Base-by-base conservation (phyloP, 2,888 invertebrate genomes). In the Drosophila ezoana region DNA sequence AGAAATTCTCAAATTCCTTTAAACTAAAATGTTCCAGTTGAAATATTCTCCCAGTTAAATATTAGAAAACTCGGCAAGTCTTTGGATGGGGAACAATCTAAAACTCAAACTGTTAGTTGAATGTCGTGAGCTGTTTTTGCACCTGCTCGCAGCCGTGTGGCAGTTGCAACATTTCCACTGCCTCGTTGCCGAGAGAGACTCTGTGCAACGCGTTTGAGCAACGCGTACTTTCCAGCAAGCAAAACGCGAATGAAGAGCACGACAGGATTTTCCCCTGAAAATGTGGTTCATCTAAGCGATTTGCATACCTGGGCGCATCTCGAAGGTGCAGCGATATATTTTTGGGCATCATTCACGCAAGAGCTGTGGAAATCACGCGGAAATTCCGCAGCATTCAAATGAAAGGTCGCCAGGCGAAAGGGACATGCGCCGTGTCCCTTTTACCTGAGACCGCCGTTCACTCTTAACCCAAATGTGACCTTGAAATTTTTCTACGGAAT, bases 401-500 rank as follows among this genome's bases (percentile, higher is more conserved):
- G 87, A 86, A 79, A 76, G 77, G 80, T 66, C 63, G 0, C 56
- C 64, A 62, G 64, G 58, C 69, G 14, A 28, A 66, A 48, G 38
- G 79, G 61, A 75, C 79, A 40, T n/a, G 33, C 40, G 13, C 20
- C 20, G 54, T 37, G 68, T 71, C 72, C 81, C 35, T 66, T 74
- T 67, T 89, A 87, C 85, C 85, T 85, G 85, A 18, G n/a, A 14
- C 32, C 32, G 44, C 28, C 32, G 63, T 13, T 40, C 60, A 57
- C 64, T 67, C 72, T 69, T 65, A 85, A 61, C 85, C 81, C 72
- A 68, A 51, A 60, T 40, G 76, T 90, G 89, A 87, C 90, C 89
- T 90, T 90, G 87, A 90, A 81, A 80, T 37, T 51, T 67, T 89
- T 85, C 77, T 5, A 4, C 8, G 40, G 89, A 87, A 89, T 87